Conservation (phyloP, 1,140 invertebrate species). For the Paralvinella palmiformis region DNA sequence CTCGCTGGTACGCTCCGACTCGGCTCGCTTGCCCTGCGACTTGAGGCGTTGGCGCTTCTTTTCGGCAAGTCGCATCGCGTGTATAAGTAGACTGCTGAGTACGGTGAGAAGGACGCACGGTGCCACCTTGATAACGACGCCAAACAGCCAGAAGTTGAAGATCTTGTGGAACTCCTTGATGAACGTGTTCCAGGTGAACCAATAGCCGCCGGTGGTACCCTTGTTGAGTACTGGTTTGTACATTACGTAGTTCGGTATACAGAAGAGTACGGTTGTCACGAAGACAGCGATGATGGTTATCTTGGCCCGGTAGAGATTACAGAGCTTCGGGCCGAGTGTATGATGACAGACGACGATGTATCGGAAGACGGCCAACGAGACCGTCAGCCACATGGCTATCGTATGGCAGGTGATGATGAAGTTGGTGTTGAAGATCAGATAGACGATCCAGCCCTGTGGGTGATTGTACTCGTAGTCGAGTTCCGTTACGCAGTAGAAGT, state of each 20-base stretch:
- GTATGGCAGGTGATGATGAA: conserved; percentile 80
- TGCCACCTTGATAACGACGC: conserved; percentile 49
- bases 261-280: conserved; percentile 66
- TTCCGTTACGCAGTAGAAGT: conserved; percentile 47
- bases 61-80: conserved; percentile 61
- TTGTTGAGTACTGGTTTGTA: conserved; percentile 27
- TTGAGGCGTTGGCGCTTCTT: conserved; percentile 16
- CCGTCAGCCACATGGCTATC: conserved; percentile 87
- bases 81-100: conserved; percentile 72
- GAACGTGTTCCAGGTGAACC: conserved; percentile 1
- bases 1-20: conserved; percentile 34
- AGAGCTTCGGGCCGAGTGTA: conserved; percentile 65
- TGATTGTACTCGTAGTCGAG: neutral
- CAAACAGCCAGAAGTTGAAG: conserved; percentile 39
- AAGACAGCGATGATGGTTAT: conserved; percentile 70
- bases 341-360: conserved; percentile 80
- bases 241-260: conserved; percentile 64
- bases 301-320: conserved; percentile 66
- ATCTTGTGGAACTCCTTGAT: conserved; percentile 10
- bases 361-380: conserved; percentile 86
- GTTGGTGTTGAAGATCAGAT: conserved; percentile 50
- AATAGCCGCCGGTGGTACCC: conserved; percentile 7
- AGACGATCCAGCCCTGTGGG: conserved; percentile 21
- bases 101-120: conserved; percentile 75
- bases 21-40: conserved; percentile 18